phyloP scores from a whole-genome alignment of 2,113 vertebrate genomes.

The Urocynchramus pylzowi region DNA sequence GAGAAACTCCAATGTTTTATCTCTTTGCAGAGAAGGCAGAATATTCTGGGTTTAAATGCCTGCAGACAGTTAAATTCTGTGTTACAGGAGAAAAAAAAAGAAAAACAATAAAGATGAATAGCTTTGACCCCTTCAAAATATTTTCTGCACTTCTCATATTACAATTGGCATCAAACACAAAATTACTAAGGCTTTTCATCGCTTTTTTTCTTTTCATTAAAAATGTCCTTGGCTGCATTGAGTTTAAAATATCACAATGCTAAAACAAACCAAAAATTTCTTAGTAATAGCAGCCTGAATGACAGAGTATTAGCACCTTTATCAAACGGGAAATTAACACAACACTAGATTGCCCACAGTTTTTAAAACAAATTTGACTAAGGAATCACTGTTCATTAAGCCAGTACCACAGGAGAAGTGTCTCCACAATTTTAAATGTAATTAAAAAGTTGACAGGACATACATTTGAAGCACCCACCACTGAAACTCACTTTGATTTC shows the following conservation, averaged over 20 bases:
- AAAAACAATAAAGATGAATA: background rate
- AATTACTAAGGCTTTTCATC: constrained; percentile 8
- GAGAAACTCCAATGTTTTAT: background rate
- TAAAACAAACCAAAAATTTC: constrained; percentile 28
- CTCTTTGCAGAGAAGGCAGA: background rate
- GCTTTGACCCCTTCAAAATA: constrained; percentile 31
- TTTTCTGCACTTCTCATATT: constrained; percentile 15
- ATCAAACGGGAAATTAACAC: background rate
- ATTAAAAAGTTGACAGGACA: background rate
- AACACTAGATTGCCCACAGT: background rate
- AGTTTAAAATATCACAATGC: constrained; percentile 3
- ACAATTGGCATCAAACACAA: background rate
- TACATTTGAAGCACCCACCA: background rate
- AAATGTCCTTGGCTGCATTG: background rate
- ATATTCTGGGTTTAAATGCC: background rate
- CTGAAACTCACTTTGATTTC: background rate
- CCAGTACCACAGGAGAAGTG: background rate
- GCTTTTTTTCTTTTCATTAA: constrained; percentile 5
- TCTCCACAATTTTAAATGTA: background rate
- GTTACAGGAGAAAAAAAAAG: background rate
- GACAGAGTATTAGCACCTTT: constrained; percentile 13
- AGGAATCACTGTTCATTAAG: background rate
- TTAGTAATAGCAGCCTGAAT: background rate
- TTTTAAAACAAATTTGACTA: background rate
- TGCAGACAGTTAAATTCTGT: background rate